Evolutionary conservation across 2,888 invertebrate genomes (phyloP).

Genomic region (Elmis aenea): DNA sequence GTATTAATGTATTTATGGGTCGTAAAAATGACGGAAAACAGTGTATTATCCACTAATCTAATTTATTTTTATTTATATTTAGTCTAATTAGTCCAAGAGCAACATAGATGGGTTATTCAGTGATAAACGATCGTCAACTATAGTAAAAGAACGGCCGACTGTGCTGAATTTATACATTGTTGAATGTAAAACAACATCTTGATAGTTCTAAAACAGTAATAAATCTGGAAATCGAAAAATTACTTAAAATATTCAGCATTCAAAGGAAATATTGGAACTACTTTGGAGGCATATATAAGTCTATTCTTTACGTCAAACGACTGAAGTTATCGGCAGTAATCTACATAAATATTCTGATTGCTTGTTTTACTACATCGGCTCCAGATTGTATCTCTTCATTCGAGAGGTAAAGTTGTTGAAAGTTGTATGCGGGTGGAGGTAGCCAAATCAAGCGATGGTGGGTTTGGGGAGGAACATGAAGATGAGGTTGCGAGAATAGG

Average conservation of each 20-base stretch:
- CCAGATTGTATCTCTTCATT: conserved; percentile 34
- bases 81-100: too few species aligned
- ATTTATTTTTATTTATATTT: too few species aligned
- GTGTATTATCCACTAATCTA: too few species aligned
- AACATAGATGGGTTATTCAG: too few species aligned
- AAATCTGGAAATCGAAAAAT: conserved; percentile 25
- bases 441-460: conserved; percentile 7
- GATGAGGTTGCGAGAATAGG: conserved; percentile 17
- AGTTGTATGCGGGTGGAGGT: conserved; percentile 25
- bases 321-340: conserved; percentile 36
- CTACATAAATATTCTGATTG: conserved; percentile 39
- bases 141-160: too few species aligned
- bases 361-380: conserved; percentile 33
- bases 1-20: too few species aligned
- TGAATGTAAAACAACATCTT: too few species aligned
- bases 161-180: too few species aligned
- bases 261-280: conserved; percentile 25
- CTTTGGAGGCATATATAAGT: conserved; percentile 24
- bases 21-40: too few species aligned
- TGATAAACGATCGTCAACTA: too few species aligned
- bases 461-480: conserved; percentile 8
- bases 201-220: conserved; percentile 29
- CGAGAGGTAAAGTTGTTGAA: conserved; percentile 31
- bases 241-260: conserved; percentile 19
- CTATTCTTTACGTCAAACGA: conserved; percentile 28